Conservation (phyloP, 2,888 invertebrate species). For the Salticus scenicus region DNA sequence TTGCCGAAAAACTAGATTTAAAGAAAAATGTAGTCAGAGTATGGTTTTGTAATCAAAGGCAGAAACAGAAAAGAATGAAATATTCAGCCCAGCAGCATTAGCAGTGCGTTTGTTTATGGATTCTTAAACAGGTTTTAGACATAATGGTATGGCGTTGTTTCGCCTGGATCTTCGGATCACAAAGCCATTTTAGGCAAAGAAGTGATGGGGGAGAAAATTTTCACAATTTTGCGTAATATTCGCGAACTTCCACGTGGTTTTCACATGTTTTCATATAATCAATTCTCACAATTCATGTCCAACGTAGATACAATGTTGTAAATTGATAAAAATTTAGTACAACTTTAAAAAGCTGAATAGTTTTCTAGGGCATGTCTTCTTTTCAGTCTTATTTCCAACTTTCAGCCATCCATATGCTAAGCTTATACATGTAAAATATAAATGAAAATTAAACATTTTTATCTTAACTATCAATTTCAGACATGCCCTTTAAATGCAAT, state of each 20-base stretch:
- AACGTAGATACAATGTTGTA: conserved; percentile 63
- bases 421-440: conserved; percentile 50
- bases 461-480: conserved; percentile 28
- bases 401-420: conserved; percentile 62
- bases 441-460: conserved; percentile 30
- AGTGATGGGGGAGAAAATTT: conserved; percentile 24
- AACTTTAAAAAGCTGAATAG: conserved; percentile 49
- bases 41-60: conserved; percentile 99
- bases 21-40: conserved; percentile 99
- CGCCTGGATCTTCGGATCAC: conserved; percentile 33
- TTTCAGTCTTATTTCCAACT: conserved; percentile 48
- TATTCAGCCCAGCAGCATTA: conserved; percentile 80
- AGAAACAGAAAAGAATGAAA: conserved; percentile 98
- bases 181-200: conserved; percentile 24
- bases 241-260: conserved; percentile 65
- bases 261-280: conserved; percentile 66
- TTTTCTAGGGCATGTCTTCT: conserved; percentile 62
- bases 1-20: conserved; percentile 98
- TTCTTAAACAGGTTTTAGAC: conserved; percentile 38
- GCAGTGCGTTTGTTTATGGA: conserved; percentile 17
- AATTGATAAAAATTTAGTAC: conserved; percentile 53
- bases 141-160: conserved; percentile 22
- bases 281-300: conserved; percentile 66
- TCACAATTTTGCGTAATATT: conserved; percentile 57
- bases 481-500: conserved; percentile 40